phyloP scores from a whole-genome alignment of 2,797 vertebrate species.

The Lithobates pipiens region DNA sequence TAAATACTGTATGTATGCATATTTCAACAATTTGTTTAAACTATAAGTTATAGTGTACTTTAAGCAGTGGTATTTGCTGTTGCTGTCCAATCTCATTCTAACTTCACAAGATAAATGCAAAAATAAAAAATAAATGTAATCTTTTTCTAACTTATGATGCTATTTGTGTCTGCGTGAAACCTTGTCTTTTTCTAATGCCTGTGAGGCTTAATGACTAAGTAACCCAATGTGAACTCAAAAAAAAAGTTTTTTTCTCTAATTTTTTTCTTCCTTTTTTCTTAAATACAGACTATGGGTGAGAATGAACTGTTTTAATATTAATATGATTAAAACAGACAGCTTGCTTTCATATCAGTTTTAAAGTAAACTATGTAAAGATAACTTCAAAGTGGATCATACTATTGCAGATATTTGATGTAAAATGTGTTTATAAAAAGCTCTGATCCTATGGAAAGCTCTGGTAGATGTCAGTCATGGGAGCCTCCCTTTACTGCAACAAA shows the following conservation, averaged over 20 bases:
- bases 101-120: too few species aligned
- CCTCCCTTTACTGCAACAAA: slow-evolving; percentile 46
- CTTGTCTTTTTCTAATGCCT: too few species aligned
- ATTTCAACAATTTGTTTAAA: too few species aligned
- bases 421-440: slow-evolving; percentile 70
- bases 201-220: neutral
- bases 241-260: neutral
- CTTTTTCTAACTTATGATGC: too few species aligned
- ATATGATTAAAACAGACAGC: slow-evolving; percentile 35
- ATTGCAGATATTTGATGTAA: slow-evolving; percentile 72
- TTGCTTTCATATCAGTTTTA: slow-evolving; percentile 69
- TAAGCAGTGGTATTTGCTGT: too few species aligned
- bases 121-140: too few species aligned
- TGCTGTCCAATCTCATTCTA: too few species aligned
- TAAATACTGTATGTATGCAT: too few species aligned
- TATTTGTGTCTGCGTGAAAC: too few species aligned
- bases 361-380: slow-evolving; percentile 70
- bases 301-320: slow-evolving; percentile 19
- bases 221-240: neutral
- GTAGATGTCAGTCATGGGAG: slow-evolving; percentile 67
- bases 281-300: neutral
- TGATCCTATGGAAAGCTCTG: slow-evolving; percentile 68
- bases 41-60: too few species aligned
- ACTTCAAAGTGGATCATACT: slow-evolving; percentile 72
- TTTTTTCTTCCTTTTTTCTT: neutral